A percentile compares a stretch with the other conserved stretches of the same genome.
These are phyloP conservation scores for Syritta pipiens DNA, from an alignment of 2,888 invertebrate species.

Conservation along the genomic window DNA sequence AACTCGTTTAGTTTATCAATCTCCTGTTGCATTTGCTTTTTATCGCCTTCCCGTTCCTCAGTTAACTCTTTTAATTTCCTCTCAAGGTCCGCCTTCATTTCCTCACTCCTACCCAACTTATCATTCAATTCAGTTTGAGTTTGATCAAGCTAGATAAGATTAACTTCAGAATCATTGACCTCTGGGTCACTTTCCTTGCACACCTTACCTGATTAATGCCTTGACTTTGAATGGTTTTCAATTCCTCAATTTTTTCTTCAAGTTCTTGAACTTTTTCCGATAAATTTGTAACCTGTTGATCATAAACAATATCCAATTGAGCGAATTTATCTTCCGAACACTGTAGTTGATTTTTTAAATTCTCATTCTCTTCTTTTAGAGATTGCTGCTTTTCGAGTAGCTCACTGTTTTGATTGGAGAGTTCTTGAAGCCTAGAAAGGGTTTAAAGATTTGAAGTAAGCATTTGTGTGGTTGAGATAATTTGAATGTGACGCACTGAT, in stretches of 20 bases:
- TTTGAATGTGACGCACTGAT: slow-evolving; percentile 26
- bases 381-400: slow-evolving; percentile 17
- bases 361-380: slow-evolving; percentile 38
- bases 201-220: slow-evolving; percentile 24
- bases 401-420: slow-evolving; percentile 39
- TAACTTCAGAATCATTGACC: not conserved
- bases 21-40: not conserved
- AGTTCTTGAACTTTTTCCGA: slow-evolving; percentile 7
- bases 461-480: not conserved
- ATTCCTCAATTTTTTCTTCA: not conserved
- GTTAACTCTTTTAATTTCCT: not conserved
- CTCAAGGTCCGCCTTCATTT: slow-evolving; percentile 9
- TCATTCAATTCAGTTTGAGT: slow-evolving; percentile 27
- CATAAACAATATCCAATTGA: slow-evolving; percentile 48
- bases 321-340: slow-evolving; percentile 46
- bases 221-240: slow-evolving; percentile 1
- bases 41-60: not conserved
- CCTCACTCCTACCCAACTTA: not conserved
- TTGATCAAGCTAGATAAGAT: slow-evolving; percentile 11
- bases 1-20: not conserved
- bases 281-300: slow-evolving; percentile 26
- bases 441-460: no score
- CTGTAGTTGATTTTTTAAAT: slow-evolving; percentile 11
- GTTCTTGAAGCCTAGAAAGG: slow-evolving; percentile 27
- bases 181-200: not conserved